Evolutionary conservation across 2,888 invertebrate genomes (phyloP).

Genomic region (Thumatha senex): DNA sequence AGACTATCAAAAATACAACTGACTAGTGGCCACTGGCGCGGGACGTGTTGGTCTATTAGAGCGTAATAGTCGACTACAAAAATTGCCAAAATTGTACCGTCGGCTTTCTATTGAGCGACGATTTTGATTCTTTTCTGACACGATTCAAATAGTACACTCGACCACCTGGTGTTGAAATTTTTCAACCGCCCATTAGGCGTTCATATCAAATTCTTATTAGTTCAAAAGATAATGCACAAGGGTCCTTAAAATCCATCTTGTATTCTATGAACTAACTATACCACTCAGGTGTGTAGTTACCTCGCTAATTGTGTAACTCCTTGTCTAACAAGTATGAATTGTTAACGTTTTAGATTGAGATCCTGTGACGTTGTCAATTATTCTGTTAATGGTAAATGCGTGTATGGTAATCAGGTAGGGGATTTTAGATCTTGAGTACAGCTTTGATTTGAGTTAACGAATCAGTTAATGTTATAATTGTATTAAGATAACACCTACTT

Average conservation of each 20-base stretch:
- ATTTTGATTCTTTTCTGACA: too few species aligned
- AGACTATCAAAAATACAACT: too few species aligned
- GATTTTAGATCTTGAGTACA: conserved; percentile 18
- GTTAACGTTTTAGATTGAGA: conserved; percentile 36
- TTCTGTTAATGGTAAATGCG: conserved; percentile 31
- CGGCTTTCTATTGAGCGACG: too few species aligned
- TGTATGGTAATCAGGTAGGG: conserved; percentile 31
- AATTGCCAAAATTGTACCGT: too few species aligned
- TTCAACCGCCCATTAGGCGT: too few species aligned
- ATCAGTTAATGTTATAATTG: conserved; percentile 8
- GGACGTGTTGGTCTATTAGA: too few species aligned
- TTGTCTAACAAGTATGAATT: conserved; percentile 34
- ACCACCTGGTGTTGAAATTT: too few species aligned
- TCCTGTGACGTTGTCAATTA: conserved; percentile 42
- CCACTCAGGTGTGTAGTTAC: conserved; percentile 11
- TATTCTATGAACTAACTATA: conserved; percentile 16
- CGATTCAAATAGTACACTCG: too few species aligned
- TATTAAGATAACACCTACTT: background rate
- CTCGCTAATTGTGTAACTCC: conserved; percentile 17
- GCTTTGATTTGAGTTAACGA: conserved; percentile 17
- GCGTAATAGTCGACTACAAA: too few species aligned
- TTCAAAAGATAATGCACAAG: too few species aligned
- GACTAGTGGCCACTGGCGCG: too few species aligned
- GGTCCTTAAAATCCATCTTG: conserved; percentile 8
- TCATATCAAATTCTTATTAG: too few species aligned